Conservation (phyloP, 2,797 vertebrate species). For the Mormyrops attenuatus region DNA sequence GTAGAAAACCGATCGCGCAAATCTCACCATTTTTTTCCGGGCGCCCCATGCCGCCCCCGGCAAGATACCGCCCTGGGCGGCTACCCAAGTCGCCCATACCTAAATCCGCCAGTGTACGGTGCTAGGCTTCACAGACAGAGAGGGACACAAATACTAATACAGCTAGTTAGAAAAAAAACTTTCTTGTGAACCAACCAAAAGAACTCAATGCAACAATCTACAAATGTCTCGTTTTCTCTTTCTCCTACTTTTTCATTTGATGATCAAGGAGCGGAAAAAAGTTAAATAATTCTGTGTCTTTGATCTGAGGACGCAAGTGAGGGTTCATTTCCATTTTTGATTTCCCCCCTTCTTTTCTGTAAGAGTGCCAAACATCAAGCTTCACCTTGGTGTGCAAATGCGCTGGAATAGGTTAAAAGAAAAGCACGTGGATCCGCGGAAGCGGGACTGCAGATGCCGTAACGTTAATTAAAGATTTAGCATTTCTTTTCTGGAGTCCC, state of each 20-base stretch:
- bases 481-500: slow-evolving; percentile 71
- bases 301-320: slow-evolving; percentile 74
- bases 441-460: slow-evolving; percentile 79
- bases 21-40: background rate
- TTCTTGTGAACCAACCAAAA: background rate
- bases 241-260: slow-evolving; percentile 60
- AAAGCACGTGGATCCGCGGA: slow-evolving; percentile 71
- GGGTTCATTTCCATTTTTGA: slow-evolving; percentile 80
- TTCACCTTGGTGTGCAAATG: slow-evolving; percentile 81
- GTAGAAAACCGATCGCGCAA: background rate
- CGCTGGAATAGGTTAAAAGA: slow-evolving; percentile 80
- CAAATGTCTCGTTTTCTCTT: slow-evolving; percentile 50
- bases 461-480: slow-evolving; percentile 83
- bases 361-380: slow-evolving; percentile 73
- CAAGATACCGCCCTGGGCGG: background rate
- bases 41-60: background rate
- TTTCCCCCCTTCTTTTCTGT: slow-evolving; percentile 70
- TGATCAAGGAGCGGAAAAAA: slow-evolving; percentile 81
- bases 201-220: slow-evolving; percentile 50
- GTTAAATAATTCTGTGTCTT: slow-evolving; percentile 77
- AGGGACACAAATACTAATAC: background rate
- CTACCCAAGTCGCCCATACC: background rate
- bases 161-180: background rate
- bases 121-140: background rate
- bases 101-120: background rate